Base-by-base conservation (phyloP, 2,113 vertebrate genomes). In the Hucho hucho region DNA sequence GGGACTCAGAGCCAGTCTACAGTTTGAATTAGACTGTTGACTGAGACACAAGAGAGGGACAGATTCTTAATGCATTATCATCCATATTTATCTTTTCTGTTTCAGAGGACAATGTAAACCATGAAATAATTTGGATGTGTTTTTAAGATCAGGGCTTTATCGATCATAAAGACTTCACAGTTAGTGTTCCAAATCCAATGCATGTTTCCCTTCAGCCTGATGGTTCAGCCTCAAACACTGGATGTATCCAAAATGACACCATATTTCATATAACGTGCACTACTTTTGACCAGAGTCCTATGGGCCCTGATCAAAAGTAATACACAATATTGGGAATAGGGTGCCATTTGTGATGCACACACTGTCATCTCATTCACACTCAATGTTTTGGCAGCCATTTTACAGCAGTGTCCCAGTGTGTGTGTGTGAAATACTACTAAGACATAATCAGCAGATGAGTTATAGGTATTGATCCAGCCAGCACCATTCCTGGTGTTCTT, bases 371-470 rank as follows among this genome's bases (percentile, higher is more conserved):
- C 26, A 32, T 66, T 66, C 13, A 66, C 64, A 32, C 12, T 49
- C 47, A 28, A 18, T 29, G 28, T 66, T 32, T 66, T 66, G 64
- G 64, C 28, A 16, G 64, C 64, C 25, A 66, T 29, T 29, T 29
- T 22, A 61, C 65, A 37, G 49, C 14, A 14, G 18, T 9, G 18
- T 67, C 65, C 4, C 65, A 43, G 37, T 43, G 37, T 29, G 67
- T 43, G 67, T 37, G 20, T 43, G 32, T 22, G 32, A 20, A 67
- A 76, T 80, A 58, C 59, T 76, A 74, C 75, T 72, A 70, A 80
- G 68, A 72, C 72, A 75, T 67, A 67, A 37, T 67, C 28, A 67
- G 64, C 64, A 20, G 64, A 67, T 32, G 64, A 29, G 64, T 67
- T 67, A 37, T 37, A 32, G 47, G 18, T 67, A 67, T 67, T 67